Conservation (phyloP, 2,113 vertebrate species). For the Mus spicilegus region DNA sequence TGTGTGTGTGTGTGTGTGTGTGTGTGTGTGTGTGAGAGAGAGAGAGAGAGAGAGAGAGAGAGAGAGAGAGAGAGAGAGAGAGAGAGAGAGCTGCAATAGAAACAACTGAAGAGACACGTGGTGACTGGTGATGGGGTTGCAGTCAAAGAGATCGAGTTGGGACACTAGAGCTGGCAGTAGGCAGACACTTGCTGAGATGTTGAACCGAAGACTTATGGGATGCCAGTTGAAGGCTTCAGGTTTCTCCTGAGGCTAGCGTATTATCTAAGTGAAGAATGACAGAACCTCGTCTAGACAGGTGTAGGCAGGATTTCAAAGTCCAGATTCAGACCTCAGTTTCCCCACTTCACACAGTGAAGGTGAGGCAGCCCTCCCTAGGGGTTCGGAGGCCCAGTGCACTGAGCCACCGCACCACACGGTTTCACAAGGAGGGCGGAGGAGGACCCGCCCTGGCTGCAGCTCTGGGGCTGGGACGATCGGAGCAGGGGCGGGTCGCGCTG, state of each 20-base stretch:
- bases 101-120: not conserved
- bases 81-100: not conserved
- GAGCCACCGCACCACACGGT: not conserved
- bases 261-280: not conserved
- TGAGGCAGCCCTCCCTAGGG: not conserved
- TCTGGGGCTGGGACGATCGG: not conserved
- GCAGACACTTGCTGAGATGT: not conserved
- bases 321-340: not conserved
- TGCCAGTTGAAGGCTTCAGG: too few relatives aligned
- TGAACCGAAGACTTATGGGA: not conserved
- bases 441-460: not conserved
- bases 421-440: not conserved
- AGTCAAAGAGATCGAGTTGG: not conserved
- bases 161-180: not conserved
- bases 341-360: not conserved
- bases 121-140: not conserved
- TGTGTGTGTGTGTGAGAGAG: too few relatives aligned
- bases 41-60: not conserved
- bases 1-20: too few relatives aligned
- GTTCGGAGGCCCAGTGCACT: not conserved
- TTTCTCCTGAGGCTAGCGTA: not conserved
- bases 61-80: not conserved
- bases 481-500: constrained; percentile 62
- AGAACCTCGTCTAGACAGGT: not conserved
- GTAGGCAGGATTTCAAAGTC: not conserved